Base-by-base conservation (phyloP, 2,113 vertebrate genomes). In the Cololabis saira region DNA sequence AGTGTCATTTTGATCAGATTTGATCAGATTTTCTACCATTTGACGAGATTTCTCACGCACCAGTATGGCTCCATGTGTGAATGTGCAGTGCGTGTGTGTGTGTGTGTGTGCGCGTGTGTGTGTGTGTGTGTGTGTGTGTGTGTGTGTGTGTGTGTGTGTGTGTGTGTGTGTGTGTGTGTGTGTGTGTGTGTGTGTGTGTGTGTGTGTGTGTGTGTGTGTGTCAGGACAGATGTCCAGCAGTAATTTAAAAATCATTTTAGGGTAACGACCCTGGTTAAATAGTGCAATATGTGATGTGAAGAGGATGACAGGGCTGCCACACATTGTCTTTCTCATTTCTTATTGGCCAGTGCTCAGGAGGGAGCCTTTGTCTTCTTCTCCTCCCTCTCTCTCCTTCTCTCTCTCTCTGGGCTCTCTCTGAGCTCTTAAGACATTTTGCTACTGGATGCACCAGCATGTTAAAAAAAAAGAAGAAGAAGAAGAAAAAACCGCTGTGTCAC, bases 1-100 rank as follows among this genome's bases (percentile, higher is more conserved):
- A 98, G 96, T 92, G 80, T 84, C 78, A 81, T 67, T 83, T 54
- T 76, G 84, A 78, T 80, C 76, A 81, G 52, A 78, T 82, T 82
- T 74, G 48, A 42, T 81, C 16, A 15, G 72, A 42, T 41, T 71
- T 47, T 15, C 21, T 19, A 42, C 44, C 24, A 7, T 5, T 62
- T 50, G 19, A 10, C 44, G 21, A 43, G 15, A 18, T 3, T 52
- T 37, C 50, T 60, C 16, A 37, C 10, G 14, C 11, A 17, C 53
- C 17, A 51, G 59, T 18, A 3, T 48, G 53, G 30, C 17, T 74
- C 44, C 4, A n/a, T 41, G 37, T 14, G 19, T 66, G 24, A 5
- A 27, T 27, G 42, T 58, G 13, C 55, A 37, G 18, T 55, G 42
- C 53, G 45, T 21, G 44, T 45, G 53, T 45, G n/a, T n/a, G n/a